phyloP scores from a whole-genome alignment of 92 coral and sea anemone species.

The Phenganax subtilis region DNA sequence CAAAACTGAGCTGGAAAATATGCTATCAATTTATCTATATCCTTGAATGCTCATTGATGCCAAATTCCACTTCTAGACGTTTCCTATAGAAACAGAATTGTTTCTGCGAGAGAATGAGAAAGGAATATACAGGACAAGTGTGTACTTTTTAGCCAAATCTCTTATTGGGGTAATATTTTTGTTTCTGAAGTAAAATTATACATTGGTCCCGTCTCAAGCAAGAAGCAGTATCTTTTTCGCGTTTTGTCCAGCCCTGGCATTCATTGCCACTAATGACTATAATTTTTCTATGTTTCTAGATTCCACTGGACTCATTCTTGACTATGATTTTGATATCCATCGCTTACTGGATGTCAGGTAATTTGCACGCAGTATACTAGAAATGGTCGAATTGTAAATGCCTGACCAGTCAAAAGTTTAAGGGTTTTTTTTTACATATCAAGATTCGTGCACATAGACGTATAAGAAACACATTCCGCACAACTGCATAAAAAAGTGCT shows the following conservation, averaged over 20 bases:
- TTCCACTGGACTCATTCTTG: conserved; percentile 62
- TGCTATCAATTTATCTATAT: too few species aligned
- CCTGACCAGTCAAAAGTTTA: not conserved
- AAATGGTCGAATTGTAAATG: not conserved
- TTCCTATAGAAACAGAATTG: conserved; percentile 77
- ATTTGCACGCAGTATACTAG: not conserved
- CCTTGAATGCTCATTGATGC: not conserved
- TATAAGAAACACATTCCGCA: too few species aligned
- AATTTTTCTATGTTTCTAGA: conserved; percentile 41
- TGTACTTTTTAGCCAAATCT: conserved; percentile 76
- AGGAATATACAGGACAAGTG: conserved; percentile 89
- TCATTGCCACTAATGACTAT: not conserved
- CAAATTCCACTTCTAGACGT: conserved; percentile 51
- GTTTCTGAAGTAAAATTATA: not conserved
- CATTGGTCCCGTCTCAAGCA: not conserved
- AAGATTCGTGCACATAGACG: too few species aligned
- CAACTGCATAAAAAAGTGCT: too few species aligned
- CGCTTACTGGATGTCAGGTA: conserved; percentile 92
- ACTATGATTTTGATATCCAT: conserved; percentile 59
- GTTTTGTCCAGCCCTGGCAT: not conserved
- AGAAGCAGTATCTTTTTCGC: not conserved
- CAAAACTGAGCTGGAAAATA: too few species aligned
- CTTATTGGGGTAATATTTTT: conserved; percentile 62
- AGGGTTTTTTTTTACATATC: not conserved
- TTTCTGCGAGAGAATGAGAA: conserved; percentile 89